A percentile compares a stretch with the other conserved stretches of the same genome.
These are phyloP conservation scores for Nasonovia ribisnigri DNA, from an alignment of 2,888 invertebrate species.

Conservation along the genomic window DNA sequence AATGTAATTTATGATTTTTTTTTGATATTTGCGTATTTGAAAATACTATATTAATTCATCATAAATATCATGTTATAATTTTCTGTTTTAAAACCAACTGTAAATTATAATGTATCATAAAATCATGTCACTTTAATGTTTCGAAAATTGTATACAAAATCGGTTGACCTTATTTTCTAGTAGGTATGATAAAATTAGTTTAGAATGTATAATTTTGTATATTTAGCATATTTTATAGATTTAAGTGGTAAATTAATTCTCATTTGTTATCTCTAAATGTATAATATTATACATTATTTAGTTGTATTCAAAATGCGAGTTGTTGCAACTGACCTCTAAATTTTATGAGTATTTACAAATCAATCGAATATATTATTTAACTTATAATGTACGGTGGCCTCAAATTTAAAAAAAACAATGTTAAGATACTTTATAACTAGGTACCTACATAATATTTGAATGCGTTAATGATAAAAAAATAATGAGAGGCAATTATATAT, in stretches of 20 bases:
- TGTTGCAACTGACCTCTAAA: background rate
- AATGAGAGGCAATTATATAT: background rate
- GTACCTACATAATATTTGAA: background rate
- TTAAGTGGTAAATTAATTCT: background rate
- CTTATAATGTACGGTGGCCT: background rate
- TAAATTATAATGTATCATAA: background rate
- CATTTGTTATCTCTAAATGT: background rate
- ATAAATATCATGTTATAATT: background rate
- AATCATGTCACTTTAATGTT: background rate
- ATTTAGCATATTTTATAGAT: background rate
- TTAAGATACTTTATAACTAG: no score
- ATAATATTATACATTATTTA: background rate
- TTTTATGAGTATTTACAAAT: background rate
- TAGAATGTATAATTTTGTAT: background rate
- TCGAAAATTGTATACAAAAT: background rate
- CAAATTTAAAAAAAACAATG: background rate
- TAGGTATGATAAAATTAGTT: background rate
- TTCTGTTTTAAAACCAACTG: background rate
- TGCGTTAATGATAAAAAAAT: background rate
- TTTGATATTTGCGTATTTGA: background rate
- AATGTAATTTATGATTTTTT: background rate
- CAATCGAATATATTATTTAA: background rate
- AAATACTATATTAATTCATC: background rate
- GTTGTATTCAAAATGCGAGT: background rate
- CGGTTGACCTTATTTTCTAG: background rate